Evolutionary conservation across 2,888 invertebrate species (phyloP), one percentile per base, ranked within the genome.

Genomic region (Chymomyza amoena): DNA sequence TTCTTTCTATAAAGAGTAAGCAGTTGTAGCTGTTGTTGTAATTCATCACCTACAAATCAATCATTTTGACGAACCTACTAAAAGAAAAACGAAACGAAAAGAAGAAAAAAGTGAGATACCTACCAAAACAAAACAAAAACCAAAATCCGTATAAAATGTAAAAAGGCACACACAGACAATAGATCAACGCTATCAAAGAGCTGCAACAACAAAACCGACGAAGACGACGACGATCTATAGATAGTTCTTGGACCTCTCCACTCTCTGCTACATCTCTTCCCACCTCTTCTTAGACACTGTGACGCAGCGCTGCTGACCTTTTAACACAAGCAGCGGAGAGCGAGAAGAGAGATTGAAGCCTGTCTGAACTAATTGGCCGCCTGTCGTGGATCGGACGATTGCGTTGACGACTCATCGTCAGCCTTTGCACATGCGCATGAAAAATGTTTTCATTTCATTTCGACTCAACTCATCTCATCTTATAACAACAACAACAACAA

Each of bases 31-130:
- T 80, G 80, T 89, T 89, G 89, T 90, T 89, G 89, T 89, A 89
- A 90, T 90, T 90, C 90, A 89, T 90, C 89, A 90, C 90, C 89
- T 89, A 87, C 88, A 89, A 90, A 90, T 90, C 90, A 90, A 90
- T 90, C 90, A 90, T 90, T 90, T 90, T 90, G 90, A 90, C 89
- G 90, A 90, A 89, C 77, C 86, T 78, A 76, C 80, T 84, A 77
- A 78, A 77, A 76, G 66, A 68, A 75, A 18, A 54, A 54, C 54
- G 73, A 68, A 75, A 66, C 73, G 64, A 69, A 7, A 32, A 32
- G 6, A 28, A 28, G 6, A 32, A 32, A 32, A 32, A 3, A 32
- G 57, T 67, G 72, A 68, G 61, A 65, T 64, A 65, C 32, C 54
- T 28, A 51, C n/a, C 50, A 56, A 62, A 56, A 39, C n/a, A 25